Evolutionary conservation across 2,888 invertebrate genomes (phyloP), one percentile per base, ranked within the genome.

Genomic region (Napeogenes inachia): DNA sequence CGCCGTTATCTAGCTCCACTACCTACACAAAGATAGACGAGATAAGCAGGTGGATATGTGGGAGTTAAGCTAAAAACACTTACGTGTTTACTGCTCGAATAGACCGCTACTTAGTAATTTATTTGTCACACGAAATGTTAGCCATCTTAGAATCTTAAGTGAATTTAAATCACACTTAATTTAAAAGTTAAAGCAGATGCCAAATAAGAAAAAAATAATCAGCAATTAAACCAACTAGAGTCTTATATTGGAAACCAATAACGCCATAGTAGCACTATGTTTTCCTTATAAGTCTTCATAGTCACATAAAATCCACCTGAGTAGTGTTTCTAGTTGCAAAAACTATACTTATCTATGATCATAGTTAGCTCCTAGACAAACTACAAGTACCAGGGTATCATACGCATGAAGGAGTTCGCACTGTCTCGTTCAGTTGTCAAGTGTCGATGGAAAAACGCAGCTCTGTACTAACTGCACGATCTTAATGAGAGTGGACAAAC

Each of bases 401-500:
- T 77, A 73, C 80, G 72, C 70, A 33, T 67, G 71, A 62, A 76
- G 73, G 84, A 87, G 87, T 69, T 84, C 74, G 75, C 72, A 72
- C 76, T 76, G 77, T 75, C 72, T 75, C 59, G 70, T 67, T 66
- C 65, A 65, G 70, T 69, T 75, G 75, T 75, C 77, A 75, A 75
- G 77, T 80, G 78, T 72, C 75, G 75, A 79, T 78, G 84, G 81
- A 87, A 87, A 87, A 86, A 88, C 81, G 81, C 81, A 80, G 74
- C 76, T 71, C 80, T 77, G 79, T 79, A 81, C 78, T 74, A 78
- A 69, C 73, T 73, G 75, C 75, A 74, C 83, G 77, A 84, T 87
- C 87, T 86, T 89, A 90, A 89, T 89, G 89, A 89, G 88, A 88
- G 86, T 89, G 88, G 89, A 89, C 87, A 89, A 89, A 89, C 89